Conservation (phyloP, 2,888 invertebrate species). For the Meiosimyza decipiens region DNA sequence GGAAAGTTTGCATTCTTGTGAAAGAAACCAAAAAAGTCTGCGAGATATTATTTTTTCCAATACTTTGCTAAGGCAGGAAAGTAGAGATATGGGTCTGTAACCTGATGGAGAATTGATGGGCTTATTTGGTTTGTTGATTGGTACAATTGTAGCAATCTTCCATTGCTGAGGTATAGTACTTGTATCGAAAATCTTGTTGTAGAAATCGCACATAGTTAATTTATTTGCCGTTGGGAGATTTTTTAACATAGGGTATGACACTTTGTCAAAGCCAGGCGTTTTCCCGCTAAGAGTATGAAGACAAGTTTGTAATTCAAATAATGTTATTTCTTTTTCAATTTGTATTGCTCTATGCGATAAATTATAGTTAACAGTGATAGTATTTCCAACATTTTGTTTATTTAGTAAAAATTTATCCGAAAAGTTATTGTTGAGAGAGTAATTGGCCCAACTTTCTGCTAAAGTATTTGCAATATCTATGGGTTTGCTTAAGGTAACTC, state of each 20-base stretch:
- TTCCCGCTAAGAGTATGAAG: not conserved
- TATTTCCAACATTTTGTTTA: not conserved
- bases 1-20: constrained; percentile 31
- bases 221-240: not conserved
- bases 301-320: not conserved
- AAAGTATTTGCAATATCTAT: not conserved
- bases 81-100: constrained; percentile 35
- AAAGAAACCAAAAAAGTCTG: constrained; percentile 39
- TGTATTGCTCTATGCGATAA: not conserved
- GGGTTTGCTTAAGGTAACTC: not conserved
- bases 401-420: not conserved
- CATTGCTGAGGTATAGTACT: too few species aligned
- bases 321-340: not conserved
- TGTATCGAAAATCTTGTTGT: too few species aligned
- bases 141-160: too few species aligned
- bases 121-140: too few species aligned
- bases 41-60: constrained; percentile 40
- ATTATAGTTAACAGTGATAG: too few species aligned
- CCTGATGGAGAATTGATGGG: constrained; percentile 37
- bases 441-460: not conserved
- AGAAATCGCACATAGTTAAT: too few species aligned
- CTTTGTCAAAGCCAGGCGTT: constrained; percentile 31
- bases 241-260: constrained; percentile 36
- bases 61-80: constrained; percentile 40
- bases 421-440: not conserved